Evolutionary conservation across 2,797 vertebrate genomes (phyloP).

Genomic region (Gila robusta): DNA sequence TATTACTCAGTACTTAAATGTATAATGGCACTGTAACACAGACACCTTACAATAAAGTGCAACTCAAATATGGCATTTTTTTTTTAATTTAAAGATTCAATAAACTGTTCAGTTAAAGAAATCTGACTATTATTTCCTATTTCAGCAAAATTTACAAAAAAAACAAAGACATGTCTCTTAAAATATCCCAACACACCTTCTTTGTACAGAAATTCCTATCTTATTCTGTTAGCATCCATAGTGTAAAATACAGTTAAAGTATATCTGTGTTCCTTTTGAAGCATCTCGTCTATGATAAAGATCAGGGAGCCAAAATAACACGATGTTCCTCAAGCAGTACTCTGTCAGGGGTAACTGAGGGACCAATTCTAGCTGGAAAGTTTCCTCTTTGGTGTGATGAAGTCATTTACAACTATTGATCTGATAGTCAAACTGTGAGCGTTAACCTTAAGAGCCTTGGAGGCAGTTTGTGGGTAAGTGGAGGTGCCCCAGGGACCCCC

Average conservation of each 20-base stretch:
- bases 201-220: not conserved
- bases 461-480: conserved; percentile 78
- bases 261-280: conserved; percentile 33
- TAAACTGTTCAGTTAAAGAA: not conserved
- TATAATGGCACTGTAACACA: not conserved
- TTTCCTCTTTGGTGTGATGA: conserved; percentile 78
- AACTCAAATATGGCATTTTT: not conserved
- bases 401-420: conserved; percentile 85
- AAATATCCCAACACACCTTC: not conserved
- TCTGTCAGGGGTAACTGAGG: conserved; percentile 71
- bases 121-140: not conserved
- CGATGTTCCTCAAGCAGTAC: conserved; percentile 56
- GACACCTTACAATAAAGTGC: not conserved
- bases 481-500: conserved; percentile 73
- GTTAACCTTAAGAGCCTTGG: conserved; percentile 79
- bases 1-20: not conserved
- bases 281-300: conserved; percentile 44
- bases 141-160: not conserved
- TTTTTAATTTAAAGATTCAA: not conserved
- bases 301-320: conserved; percentile 56
- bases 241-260: conserved; percentile 10
- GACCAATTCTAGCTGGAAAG: conserved; percentile 74
- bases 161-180: not conserved
- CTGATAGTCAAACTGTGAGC: conserved; percentile 78
- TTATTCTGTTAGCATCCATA: conserved; percentile 5